Base-by-base conservation (phyloP, 2,888 invertebrate genomes). In the Magallana nippona region DNA sequence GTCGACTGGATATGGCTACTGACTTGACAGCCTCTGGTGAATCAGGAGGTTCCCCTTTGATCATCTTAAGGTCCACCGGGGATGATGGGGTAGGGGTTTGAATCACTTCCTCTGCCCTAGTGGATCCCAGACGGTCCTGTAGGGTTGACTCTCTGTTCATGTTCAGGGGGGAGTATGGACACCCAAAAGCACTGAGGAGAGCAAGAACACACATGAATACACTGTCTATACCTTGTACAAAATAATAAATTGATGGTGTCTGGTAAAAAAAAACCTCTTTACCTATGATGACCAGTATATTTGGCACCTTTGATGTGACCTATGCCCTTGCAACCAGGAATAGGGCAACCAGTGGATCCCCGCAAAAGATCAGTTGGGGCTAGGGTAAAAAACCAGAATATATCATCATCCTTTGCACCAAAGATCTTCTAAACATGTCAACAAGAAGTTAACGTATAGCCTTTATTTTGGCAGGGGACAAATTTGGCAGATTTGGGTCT, bases 291-390 rank as follows among this genome's bases (percentile, higher is more conserved):
- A 15, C 93, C 93, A n/a, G 96, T 95, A 93, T 96, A 96, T 92
- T 96, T 96, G 22, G 97, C 96, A 82, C 97, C 97, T 92, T 96
- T 96, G 79, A 96, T 96, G 93, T 98, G 97, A n/a, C 98, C 98
- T 90, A 97, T 96, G 17, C 98, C 98, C 87, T 96, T 96, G 93
- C 98, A 98, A 0, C 98, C 98, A 62, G 96, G 96, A 71, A 97
- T 97, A 10, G 97, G 97, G 94, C 98, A 98, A 15, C 94, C 93
- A 17, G 93, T 91, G 89, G 96, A 89, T 55, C 90, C 90, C 17
- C 96, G 95, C 78, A 95, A 95, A 32, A 96, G 94, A 93, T 96
- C 96, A 92, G 96, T 96, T 15, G 95, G 95, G 82, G 96, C 96
- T 96, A 91, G 57, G 86, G 13, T 27, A 32, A n/a, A 19, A 19